A percentile compares a stretch with the other conserved stretches of the same genome.
Conservation (phyloP, 2,888 invertebrate genomes). For the Polydesmus complanatus region DNA sequence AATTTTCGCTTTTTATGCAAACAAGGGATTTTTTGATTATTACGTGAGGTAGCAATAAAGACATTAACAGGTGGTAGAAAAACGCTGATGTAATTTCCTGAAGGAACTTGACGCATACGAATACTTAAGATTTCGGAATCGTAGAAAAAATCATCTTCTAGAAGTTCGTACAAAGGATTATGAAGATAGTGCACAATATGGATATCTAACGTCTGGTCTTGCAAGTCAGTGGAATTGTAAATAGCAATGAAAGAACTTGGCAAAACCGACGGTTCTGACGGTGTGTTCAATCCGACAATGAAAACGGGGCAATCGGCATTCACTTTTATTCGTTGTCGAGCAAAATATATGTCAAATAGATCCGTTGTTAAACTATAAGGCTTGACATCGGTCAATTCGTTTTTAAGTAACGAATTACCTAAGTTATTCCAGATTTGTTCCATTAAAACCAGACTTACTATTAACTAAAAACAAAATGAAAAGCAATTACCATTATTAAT, state of each 20-base stretch:
- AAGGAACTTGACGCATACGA: background rate
- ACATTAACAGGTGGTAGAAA: background rate
- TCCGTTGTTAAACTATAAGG: background rate
- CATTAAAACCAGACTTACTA: too few relatives aligned
- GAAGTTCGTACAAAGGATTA: background rate
- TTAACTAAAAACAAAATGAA: too few relatives aligned
- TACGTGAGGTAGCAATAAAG: too few relatives aligned
- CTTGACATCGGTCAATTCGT: background rate
- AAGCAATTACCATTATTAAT: too few relatives aligned
- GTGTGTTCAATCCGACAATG: background rate
- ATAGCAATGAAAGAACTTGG: background rate
- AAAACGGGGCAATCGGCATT: background rate
- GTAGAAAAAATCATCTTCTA: background rate
- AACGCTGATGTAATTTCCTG: background rate
- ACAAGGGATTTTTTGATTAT: too few relatives aligned
- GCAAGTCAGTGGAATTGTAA: background rate
- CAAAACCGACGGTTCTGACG: background rate
- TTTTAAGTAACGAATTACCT: background rate
- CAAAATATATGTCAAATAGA: background rate
- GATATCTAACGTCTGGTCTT: background rate
- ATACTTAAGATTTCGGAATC: background rate
- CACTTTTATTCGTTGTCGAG: background rate
- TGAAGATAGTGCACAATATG: background rate
- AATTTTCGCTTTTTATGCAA: too few relatives aligned
- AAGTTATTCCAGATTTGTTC: background rate